Percentiles rank a stretch among this genome's conserved stretches.
Evolutionary conservation across 2,888 invertebrate genomes (phyloP).

Genomic region (Piscicola geometra): DNA sequence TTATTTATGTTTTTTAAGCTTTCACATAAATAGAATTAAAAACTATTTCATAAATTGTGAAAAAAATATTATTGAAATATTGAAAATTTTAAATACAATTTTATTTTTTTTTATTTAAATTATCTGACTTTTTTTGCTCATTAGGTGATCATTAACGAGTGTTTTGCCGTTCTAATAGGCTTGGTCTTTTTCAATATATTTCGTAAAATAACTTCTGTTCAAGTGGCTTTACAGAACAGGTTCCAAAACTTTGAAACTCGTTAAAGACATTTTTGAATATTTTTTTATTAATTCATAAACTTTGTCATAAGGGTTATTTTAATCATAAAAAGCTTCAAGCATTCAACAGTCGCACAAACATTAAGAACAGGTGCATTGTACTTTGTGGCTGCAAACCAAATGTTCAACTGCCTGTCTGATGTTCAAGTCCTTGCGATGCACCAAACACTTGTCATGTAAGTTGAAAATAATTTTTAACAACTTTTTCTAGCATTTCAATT

Average conservation of each 20-base stretch:
- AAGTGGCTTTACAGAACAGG: conserved; percentile 54
- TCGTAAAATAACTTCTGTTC: conserved; percentile 44
- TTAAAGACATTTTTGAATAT: too few relatives aligned
- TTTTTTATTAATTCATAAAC: too few relatives aligned
- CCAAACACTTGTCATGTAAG: conserved; percentile 5
- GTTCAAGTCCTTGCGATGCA: background rate
- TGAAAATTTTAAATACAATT: too few relatives aligned
- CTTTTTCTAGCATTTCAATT: too few relatives aligned
- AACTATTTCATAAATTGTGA: too few relatives aligned
- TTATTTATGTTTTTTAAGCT: too few relatives aligned
- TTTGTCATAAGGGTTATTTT: too few relatives aligned
- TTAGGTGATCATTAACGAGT: conserved; percentile 49
- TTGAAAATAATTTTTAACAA: too few relatives aligned
- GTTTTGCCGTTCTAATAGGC: conserved; percentile 54
- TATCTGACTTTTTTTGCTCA: conserved; percentile 10
- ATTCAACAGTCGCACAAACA: background rate
- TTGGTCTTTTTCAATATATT: conserved; percentile 52
- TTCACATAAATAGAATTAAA: background rate
- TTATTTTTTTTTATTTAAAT: too few relatives aligned
- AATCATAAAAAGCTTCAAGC: too few relatives aligned
- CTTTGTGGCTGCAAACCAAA: conserved; percentile 26
- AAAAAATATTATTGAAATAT: too few relatives aligned
- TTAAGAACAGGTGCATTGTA: conserved; percentile 21
- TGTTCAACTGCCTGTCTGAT: conserved; percentile 11
- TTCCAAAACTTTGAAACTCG: too few relatives aligned